These are phyloP conservation scores for Acridotheres tristis DNA, from an alignment of 2,797 vertebrate species.

Conservation along the genomic window DNA sequence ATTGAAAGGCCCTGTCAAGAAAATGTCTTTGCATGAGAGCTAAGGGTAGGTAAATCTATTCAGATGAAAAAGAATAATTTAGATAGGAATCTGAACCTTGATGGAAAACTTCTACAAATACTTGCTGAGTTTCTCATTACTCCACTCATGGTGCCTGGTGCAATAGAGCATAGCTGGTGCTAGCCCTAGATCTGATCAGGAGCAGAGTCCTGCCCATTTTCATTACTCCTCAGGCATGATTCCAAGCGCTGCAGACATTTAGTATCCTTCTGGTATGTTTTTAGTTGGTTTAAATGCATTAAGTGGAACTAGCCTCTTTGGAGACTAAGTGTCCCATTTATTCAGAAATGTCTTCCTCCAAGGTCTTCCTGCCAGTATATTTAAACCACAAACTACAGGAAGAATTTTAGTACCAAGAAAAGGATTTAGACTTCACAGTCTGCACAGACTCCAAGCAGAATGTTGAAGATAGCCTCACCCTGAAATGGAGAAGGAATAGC, in stretches of 20 bases:
- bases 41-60: not conserved
- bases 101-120: not conserved
- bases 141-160: not conserved
- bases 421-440: not conserved
- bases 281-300: not conserved
- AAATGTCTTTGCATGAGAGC: not conserved
- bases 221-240: not conserved
- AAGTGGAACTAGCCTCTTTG: not conserved
- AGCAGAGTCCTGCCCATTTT: not conserved
- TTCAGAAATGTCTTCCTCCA: not conserved
- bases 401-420: not conserved
- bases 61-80: not conserved
- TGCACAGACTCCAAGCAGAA: not conserved
- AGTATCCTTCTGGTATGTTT: not conserved
- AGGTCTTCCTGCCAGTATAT: not conserved
- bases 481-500: not conserved
- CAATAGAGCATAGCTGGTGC: not conserved
- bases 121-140: not conserved
- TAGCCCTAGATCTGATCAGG: not conserved
- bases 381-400: not conserved
- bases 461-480: not conserved
- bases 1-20: not conserved
- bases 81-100: not conserved
- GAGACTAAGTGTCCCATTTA: not conserved
- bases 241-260: not conserved